Evolutionary conservation across 1,140 invertebrate species (phyloP).

Genomic region (Leptinotarsa undecemlineata): DNA sequence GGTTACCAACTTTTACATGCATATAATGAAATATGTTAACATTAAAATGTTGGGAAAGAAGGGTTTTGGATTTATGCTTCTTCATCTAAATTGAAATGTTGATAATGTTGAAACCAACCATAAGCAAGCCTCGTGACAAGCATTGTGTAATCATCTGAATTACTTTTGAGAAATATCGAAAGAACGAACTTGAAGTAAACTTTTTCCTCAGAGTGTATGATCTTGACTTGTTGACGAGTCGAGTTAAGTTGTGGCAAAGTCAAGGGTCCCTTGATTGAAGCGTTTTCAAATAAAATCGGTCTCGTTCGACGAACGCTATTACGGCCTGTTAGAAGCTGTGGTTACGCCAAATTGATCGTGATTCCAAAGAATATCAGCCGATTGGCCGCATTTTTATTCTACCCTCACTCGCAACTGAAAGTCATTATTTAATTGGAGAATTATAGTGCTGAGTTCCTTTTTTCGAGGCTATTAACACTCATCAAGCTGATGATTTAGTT

Average conservation of each 20-base stretch:
- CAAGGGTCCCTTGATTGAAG: slow-evolving; percentile 53
- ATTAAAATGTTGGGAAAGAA: too few relatives aligned
- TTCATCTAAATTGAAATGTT: too few relatives aligned
- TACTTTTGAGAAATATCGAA: too few relatives aligned
- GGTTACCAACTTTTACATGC: too few relatives aligned
- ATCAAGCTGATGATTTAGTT: slow-evolving; percentile 11
- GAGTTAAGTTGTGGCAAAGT: slow-evolving; percentile 50
- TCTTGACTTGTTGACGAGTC: slow-evolving; percentile 27
- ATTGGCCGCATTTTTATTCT: slow-evolving; percentile 46
- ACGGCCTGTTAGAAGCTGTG: slow-evolving; percentile 53
- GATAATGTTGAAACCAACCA: too few relatives aligned
- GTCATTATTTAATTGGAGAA: slow-evolving; percentile 29
- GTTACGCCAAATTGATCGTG: slow-evolving; percentile 52
- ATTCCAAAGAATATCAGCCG: slow-evolving; percentile 48
- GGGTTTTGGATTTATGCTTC: too few relatives aligned
- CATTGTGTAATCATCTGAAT: too few relatives aligned
- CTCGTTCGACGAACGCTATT: slow-evolving; percentile 49
- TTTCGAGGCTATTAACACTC: slow-evolving; percentile 17
- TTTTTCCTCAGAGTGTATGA: slow-evolving; percentile 17
- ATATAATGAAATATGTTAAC: too few relatives aligned
- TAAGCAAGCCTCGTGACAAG: too few relatives aligned
- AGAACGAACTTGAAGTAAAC: background rate
- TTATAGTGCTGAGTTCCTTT: slow-evolving; percentile 23
- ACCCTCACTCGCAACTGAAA: slow-evolving; percentile 20
- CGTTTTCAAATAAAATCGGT: slow-evolving; percentile 54